A percentile compares a stretch with the other conserved stretches of the same genome.
Evolutionary conservation across 92 coral and sea anemone species (phyloP).

Genomic region (Galaxea fascicularis): DNA sequence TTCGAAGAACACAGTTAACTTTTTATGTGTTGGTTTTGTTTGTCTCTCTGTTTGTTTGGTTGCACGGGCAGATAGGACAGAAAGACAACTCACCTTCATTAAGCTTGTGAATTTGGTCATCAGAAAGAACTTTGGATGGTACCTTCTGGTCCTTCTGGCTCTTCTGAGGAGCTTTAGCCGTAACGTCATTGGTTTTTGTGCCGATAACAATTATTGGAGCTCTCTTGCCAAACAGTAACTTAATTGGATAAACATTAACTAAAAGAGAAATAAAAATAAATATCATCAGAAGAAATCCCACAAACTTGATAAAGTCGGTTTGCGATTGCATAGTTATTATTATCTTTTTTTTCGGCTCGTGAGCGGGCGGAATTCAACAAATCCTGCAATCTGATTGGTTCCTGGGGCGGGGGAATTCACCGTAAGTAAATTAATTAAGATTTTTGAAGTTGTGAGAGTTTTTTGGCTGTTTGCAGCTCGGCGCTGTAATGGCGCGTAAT

Average conservation of each 20-base stretch:
- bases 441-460: conserved; percentile 27
- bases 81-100: conserved; percentile 4
- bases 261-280: conserved; percentile 10
- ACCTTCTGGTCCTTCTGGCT: background rate
- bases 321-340: background rate
- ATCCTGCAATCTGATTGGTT: too few relatives aligned
- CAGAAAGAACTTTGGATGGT: conserved; percentile 9
- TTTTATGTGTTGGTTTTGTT: background rate
- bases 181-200: conserved; percentile 1
- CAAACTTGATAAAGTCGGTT: background rate
- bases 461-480: conserved; percentile 29
- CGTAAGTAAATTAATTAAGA: conserved; percentile 12
- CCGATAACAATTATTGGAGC: conserved; percentile 26
- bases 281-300: background rate
- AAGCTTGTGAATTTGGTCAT: conserved; percentile 12
- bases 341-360: too few relatives aligned
- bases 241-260: conserved; percentile 13
- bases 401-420: background rate
- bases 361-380: too few relatives aligned
- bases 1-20: conserved; percentile 5
- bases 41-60: background rate
- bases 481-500: conserved; percentile 35
- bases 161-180: background rate
- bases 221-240: background rate
- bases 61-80: background rate